Evolutionary conservation across 2,113 vertebrate genomes (phyloP).

Genomic region (Rhabdornis inornatus): DNA sequence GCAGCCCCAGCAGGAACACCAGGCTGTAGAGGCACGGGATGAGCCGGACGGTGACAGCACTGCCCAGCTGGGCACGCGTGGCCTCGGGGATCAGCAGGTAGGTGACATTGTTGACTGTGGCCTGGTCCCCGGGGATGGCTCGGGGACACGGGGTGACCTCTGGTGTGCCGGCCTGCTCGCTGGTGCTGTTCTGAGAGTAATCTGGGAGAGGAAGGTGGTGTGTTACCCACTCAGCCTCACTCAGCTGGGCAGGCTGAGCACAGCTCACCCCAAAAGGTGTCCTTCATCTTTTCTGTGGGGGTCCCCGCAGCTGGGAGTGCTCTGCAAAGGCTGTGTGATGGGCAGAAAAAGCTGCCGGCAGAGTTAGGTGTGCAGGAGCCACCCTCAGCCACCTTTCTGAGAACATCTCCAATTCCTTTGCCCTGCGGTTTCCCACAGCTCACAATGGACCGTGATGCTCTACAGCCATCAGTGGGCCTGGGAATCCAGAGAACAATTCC

Average conservation of each 20-base stretch:
- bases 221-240: neutral
- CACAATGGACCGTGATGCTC: accelerated
- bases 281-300: accelerated
- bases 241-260: neutral
- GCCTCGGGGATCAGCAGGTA: conserved; percentile 7
- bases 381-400: neutral
- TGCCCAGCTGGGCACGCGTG: conserved; percentile 17
- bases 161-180: accelerated
- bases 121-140: conserved; percentile 33
- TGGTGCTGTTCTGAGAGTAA: neutral
- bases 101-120: neutral
- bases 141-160: neutral
- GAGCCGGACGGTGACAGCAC: conserved; percentile 57
- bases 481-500: neutral
- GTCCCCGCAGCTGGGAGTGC: neutral
- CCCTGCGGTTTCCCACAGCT: neutral
- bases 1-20: conserved; percentile 77
- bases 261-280: neutral
- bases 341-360: neutral
- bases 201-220: neutral
- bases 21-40: conserved; percentile 79
- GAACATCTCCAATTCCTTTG: accelerated
- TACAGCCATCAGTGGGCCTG: neutral
- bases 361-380: neutral
- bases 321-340: neutral